phyloP scores from a whole-genome alignment of 2,113 vertebrate species.

The Macroglossus sobrinus region DNA sequence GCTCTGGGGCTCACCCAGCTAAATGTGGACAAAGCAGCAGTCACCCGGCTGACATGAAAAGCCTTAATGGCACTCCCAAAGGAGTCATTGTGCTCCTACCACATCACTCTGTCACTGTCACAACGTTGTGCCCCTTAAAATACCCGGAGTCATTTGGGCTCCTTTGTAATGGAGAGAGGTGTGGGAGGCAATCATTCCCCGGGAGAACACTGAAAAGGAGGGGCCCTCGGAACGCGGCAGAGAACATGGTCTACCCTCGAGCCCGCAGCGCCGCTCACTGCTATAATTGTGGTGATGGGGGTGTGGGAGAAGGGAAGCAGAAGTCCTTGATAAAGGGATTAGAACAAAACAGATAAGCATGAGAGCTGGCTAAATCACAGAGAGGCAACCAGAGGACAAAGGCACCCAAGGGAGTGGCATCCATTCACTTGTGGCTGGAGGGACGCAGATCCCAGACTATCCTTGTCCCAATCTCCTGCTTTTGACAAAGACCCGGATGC shows the following conservation, averaged over 20 bases:
- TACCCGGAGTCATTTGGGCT: slow-evolving; percentile 12
- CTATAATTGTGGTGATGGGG: not conserved
- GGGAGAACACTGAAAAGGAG: slow-evolving; percentile 57
- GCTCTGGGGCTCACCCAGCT: slow-evolving; percentile 47
- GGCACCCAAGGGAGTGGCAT: not conserved
- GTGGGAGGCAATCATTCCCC: slow-evolving; percentile 66
- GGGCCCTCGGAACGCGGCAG: slow-evolving; percentile 28
- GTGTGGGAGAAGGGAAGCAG: not conserved
- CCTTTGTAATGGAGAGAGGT: slow-evolving; percentile 47
- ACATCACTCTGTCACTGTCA: slow-evolving; percentile 38
- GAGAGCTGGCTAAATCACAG: not conserved
- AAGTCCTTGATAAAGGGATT: not conserved
- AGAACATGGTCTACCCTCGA: not conserved
- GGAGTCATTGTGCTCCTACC: slow-evolving; percentile 41
- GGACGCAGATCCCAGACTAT: not conserved
- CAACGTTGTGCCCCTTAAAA: slow-evolving; percentile 30
- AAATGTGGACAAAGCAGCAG: slow-evolving; percentile 46
- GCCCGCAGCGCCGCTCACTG: not conserved
- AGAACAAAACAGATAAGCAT: not conserved
- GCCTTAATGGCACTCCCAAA: slow-evolving; percentile 26
- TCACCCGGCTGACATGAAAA: slow-evolving; percentile 42
- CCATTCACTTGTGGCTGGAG: not conserved
- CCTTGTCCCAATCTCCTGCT: not conserved
- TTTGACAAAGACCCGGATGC: not conserved
- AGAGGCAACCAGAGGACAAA: not conserved